Conservation (phyloP, 1,140 invertebrate species). For the Lethrus apterus region DNA sequence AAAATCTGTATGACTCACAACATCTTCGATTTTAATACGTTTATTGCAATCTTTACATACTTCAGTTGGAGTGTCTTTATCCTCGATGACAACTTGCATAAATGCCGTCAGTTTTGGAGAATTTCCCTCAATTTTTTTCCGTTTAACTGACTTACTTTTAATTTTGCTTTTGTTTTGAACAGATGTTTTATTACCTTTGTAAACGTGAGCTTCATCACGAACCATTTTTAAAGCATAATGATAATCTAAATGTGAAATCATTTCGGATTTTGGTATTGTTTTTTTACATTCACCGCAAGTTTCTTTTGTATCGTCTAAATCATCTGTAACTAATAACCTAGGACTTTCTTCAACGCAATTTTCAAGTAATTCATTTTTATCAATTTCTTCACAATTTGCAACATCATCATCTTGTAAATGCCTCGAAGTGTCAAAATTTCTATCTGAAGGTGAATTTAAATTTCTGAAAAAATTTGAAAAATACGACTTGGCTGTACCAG, state of each 20-base stretch:
- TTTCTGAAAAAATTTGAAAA: slow-evolving; percentile 43
- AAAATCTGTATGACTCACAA: slow-evolving; percentile 60
- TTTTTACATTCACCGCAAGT: slow-evolving; percentile 48
- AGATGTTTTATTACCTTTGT: slow-evolving; percentile 19
- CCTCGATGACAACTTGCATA: slow-evolving; percentile 20
- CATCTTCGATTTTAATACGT: slow-evolving; percentile 48
- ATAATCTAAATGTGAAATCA: slow-evolving; percentile 51
- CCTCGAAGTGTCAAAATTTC: slow-evolving; percentile 28
- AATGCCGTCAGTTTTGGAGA: slow-evolving; percentile 8
- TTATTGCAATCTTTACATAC: slow-evolving; percentile 57
- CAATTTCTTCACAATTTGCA: slow-evolving; percentile 2
- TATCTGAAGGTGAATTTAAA: slow-evolving; percentile 4
- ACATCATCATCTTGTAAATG: slow-evolving; percentile 13
- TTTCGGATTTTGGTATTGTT: slow-evolving; percentile 39
- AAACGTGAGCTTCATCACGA: slow-evolving; percentile 44
- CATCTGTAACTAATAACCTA: too few relatives aligned
- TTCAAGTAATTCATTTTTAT: slow-evolving; percentile 2
- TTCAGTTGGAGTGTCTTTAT: slow-evolving; percentile 36
- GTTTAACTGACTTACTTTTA: slow-evolving; percentile 17
- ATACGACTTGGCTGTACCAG: slow-evolving; percentile 34
- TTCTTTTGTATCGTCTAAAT: slow-evolving; percentile 15
- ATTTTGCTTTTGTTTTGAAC: neutral
- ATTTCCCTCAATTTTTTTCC: slow-evolving; percentile 18
- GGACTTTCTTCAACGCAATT: neutral
- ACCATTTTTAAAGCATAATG: slow-evolving; percentile 52